Base-by-base conservation (phyloP, 2,113 vertebrate genomes). In the Lanius ludovicianus region DNA sequence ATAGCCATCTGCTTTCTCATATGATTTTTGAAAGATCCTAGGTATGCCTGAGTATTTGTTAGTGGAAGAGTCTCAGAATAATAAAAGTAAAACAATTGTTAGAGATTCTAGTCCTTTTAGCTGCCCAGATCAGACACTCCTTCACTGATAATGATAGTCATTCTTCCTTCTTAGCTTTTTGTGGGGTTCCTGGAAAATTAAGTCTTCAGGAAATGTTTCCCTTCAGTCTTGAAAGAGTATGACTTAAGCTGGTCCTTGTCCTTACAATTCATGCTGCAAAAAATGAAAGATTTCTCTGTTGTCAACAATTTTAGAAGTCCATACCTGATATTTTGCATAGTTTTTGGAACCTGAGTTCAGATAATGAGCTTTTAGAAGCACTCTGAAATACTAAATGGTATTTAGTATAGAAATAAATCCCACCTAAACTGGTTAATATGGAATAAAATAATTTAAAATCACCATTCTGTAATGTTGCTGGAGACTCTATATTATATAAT, bases 1-100 rank as follows among this genome's bases (percentile, higher is more conserved):
- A 96, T 95, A 94, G 91, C 87, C 95, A 94, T 95, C 89, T 96
- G 93, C 78, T 90, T 93, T 93, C 78, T 75, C 49, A 56, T 76
- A 49, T 21, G 56, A 91, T 83, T 93, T 91, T 90, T 83, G 47
- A 77, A 95, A 87, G 79, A 91, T 89, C 42, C n/a, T 92, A 83
- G 68, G 80, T 88, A 77, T 89, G 77, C 39, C 62, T 60, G 47
- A 86, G 22, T 89, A 39, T 83, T 84, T 81, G 14, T 68, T 88
- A 81, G 57, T 69, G 12, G 5, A 57, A 92, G 41, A 87, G 37
- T 57, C 78, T 83, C 67, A 78, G 33, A 91, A 73, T 73, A 91
- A 84, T 86, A 86, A 87, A 89, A 90, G 20, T 35, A 84, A 46
- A 92, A 31, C 31, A 70, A 8, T 84, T 97, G 49, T 69, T 88